These are phyloP conservation scores for Macrobrachium rosenbergii DNA, from an alignment of 1,140 invertebrate species.

Conservation along the genomic window DNA sequence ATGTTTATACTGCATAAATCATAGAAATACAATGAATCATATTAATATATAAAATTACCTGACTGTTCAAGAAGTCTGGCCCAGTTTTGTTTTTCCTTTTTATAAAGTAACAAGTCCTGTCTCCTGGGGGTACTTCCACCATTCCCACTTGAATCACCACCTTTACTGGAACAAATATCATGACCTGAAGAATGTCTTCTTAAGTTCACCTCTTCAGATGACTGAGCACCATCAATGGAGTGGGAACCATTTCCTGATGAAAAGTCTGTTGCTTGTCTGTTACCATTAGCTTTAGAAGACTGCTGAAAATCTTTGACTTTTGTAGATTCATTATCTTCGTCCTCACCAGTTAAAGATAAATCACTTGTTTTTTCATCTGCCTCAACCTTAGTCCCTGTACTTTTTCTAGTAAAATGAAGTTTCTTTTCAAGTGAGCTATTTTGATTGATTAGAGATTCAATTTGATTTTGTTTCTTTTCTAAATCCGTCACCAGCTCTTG, in stretches of 20 bases:
- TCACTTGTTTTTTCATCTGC: not conserved
- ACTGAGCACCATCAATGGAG: no score
- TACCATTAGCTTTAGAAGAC: no score
- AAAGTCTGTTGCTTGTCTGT: no score
- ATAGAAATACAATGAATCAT: not conserved
- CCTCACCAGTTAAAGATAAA: not conserved
- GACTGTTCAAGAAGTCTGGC: conserved; percentile 25
- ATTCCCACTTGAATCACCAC: no score
- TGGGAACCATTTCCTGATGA: no score
- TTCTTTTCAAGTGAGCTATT: conserved; percentile 45
- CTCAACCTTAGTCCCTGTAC: not conserved
- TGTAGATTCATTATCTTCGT: no score
- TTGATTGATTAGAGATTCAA: conserved; percentile 29
- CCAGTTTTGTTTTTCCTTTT: conserved; percentile 45
- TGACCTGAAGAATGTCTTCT: no score
- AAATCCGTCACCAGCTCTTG: conserved; percentile 16
- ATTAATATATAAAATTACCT: conserved; percentile 2
- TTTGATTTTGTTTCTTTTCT: conserved; percentile 36
- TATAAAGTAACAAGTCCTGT: not conserved
- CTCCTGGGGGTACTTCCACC: no score
- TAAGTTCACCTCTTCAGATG: no score
- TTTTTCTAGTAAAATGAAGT: conserved; percentile 9
- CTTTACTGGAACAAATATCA: no score
- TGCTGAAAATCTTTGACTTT: no score
- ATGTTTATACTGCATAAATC: not conserved